A percentile compares a stretch with the other conserved stretches of the same genome.
Evolutionary conservation across 2,113 vertebrate species (phyloP).

Genomic region (Aegithalos caudatus): DNA sequence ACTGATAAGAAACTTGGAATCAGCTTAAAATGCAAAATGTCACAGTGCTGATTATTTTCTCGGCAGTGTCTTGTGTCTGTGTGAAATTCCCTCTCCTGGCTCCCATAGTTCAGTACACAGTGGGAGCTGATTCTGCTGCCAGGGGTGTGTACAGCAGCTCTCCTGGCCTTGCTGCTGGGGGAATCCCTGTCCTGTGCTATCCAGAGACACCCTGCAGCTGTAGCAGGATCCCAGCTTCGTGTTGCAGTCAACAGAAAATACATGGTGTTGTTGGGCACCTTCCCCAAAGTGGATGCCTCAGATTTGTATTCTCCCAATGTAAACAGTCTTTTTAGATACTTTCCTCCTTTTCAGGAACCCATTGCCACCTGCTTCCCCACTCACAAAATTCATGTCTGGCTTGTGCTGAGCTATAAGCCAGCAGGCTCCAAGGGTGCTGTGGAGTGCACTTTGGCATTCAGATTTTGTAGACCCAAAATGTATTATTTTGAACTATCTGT

Average conservation of each 20-base stretch:
- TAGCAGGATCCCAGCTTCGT: not conserved
- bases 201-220: not conserved
- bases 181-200: not conserved
- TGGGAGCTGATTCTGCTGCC: not conserved
- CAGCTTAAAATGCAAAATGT: not conserved
- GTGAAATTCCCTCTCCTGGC: not conserved
- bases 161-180: not conserved
- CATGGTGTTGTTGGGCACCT: fast-evolving
- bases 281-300: not conserved
- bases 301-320: not conserved
- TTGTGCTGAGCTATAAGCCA: not conserved
- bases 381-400: not conserved
- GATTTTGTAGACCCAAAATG: not conserved
- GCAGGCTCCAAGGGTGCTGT: not conserved
- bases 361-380: not conserved
- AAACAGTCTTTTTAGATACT: not conserved
- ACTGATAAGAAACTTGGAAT: not conserved
- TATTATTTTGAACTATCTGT: not conserved
- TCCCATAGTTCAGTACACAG: not conserved
- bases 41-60: not conserved
- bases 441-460: not conserved
- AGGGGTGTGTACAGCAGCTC: not conserved
- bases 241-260: not conserved
- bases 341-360: not conserved
- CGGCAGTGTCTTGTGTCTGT: not conserved